Evolutionary conservation across 2,797 vertebrate genomes (phyloP).

Genomic region (Erpetoichthys calabaricus): DNA sequence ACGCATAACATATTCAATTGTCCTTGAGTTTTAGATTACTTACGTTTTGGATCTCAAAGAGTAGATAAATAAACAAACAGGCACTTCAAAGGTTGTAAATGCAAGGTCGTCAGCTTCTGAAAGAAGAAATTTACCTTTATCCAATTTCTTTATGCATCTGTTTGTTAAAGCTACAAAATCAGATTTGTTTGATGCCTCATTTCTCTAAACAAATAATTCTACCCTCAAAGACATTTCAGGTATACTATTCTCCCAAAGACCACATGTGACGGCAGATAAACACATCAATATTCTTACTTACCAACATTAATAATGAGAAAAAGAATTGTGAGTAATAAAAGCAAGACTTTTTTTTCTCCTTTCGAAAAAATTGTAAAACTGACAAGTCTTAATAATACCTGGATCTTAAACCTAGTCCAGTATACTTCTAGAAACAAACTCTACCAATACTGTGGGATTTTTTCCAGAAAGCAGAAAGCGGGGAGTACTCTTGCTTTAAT

Average conservation of each 20-base stretch:
- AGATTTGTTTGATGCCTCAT: conserved; percentile 37
- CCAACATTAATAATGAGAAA: no score
- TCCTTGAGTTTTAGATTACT: conserved; percentile 53
- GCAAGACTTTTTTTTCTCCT: no score
- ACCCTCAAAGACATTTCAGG: no score
- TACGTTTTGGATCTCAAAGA: conserved; percentile 51
- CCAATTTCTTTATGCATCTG: conserved; percentile 24
- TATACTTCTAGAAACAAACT: conserved; percentile 49
- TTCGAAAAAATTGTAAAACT: no score
- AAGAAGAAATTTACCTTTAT: conserved; percentile 33
- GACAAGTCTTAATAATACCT: no score
- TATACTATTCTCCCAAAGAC: no score
- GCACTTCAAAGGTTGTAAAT: conserved; percentile 38
- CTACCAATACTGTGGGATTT: conserved; percentile 6
- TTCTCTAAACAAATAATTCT: conserved; percentile 50
- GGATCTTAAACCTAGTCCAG: conserved; percentile 1
- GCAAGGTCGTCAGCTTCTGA: conserved; percentile 54
- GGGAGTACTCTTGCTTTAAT: conserved; percentile 21
- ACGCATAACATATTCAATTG: conserved; percentile 45
- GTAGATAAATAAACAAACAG: conserved; percentile 24
- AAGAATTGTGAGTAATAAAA: no score
- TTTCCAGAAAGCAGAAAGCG: conserved; percentile 32
- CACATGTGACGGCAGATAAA: no score
- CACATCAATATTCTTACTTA: no score
- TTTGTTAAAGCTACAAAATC: conserved; percentile 20